phyloP scores from a whole-genome alignment of 2,797 vertebrate genomes.

The Typhlichthys subterraneus region DNA sequence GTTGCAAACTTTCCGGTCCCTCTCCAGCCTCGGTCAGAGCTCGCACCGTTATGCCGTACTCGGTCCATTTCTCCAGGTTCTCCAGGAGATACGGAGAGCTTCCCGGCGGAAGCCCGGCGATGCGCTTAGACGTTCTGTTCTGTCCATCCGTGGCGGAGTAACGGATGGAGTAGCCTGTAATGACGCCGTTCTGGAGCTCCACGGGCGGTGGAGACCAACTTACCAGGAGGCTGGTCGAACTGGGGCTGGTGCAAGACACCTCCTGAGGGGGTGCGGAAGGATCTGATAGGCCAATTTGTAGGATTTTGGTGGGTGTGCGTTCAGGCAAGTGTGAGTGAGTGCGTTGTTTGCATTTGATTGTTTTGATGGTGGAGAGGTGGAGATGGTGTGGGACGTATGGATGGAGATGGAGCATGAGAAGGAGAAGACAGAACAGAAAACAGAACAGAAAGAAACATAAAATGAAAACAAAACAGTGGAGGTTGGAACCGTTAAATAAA shows the following conservation, averaged over 20 bases:
- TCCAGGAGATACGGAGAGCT: conserved; percentile 90
- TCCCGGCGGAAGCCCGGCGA: conserved; percentile 84
- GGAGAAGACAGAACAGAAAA: conserved; percentile 78
- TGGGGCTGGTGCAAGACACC: conserved; percentile 92
- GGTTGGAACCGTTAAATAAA: conserved; percentile 59
- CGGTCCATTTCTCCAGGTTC: conserved; percentile 95
- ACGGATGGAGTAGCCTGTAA: conserved; percentile 92
- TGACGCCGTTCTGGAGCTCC: conserved; percentile 91
- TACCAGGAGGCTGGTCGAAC: conserved; percentile 97
- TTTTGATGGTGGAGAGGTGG: conserved; percentile 58
- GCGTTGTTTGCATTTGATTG: conserved; percentile 40
- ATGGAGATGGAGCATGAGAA: conserved; percentile 76
- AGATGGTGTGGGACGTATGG: conserved; percentile 71
- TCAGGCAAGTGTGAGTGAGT: conserved; percentile 64
- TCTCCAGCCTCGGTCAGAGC: conserved; percentile 91
- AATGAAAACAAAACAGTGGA: conserved; percentile 82
- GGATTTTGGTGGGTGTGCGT: conserved; percentile 48
- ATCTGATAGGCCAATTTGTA: conserved; percentile 81
- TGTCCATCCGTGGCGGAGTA: conserved; percentile 82
- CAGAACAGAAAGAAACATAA: conserved; percentile 87
- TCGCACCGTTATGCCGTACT: conserved; percentile 91
- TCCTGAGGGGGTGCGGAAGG: conserved; percentile 96
- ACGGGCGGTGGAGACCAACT: conserved; percentile 94
- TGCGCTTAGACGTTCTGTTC: conserved; percentile 83
- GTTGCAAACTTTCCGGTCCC: conserved; percentile 92